Evolutionary conservation across 2,797 vertebrate species (phyloP).

Genomic region (Manis crassicaudata): DNA sequence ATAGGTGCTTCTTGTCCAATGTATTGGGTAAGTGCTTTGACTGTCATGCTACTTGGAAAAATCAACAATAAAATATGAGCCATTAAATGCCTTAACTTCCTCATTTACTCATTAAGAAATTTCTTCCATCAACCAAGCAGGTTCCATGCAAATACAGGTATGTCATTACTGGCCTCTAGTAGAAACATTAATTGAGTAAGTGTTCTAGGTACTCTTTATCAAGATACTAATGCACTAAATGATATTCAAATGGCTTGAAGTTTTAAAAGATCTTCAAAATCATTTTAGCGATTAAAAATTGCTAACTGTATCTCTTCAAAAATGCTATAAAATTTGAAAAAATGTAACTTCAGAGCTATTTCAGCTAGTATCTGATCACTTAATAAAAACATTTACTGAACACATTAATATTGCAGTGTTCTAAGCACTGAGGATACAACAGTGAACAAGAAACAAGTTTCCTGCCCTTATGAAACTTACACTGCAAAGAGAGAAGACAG

Average conservation of each 20-base stretch:
- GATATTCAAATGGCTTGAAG: background rate
- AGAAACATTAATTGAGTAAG: conserved; percentile 15
- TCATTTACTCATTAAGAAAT: background rate
- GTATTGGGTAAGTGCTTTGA: background rate
- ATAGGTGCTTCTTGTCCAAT: background rate
- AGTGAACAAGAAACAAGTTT: background rate
- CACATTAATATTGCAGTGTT: background rate
- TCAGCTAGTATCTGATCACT: background rate
- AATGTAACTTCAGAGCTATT: background rate
- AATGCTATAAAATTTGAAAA: conserved; percentile 24
- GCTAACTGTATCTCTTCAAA: conserved; percentile 10
- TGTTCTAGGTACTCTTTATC: background rate
- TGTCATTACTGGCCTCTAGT: background rate
- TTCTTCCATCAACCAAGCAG: background rate
- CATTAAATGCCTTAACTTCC: conserved; percentile 5
- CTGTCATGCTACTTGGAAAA: background rate
- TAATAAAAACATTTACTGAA: conserved; percentile 10
- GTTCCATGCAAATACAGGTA: background rate
- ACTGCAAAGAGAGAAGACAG: background rate
- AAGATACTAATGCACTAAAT: background rate
- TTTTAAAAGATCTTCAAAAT: background rate
- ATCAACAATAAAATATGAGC: background rate
- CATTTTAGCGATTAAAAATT: background rate
- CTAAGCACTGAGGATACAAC: background rate
- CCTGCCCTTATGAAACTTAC: background rate